Evolutionary conservation across 2,113 vertebrate genomes (phyloP).

Genomic region (Notarius lentiginosus): DNA sequence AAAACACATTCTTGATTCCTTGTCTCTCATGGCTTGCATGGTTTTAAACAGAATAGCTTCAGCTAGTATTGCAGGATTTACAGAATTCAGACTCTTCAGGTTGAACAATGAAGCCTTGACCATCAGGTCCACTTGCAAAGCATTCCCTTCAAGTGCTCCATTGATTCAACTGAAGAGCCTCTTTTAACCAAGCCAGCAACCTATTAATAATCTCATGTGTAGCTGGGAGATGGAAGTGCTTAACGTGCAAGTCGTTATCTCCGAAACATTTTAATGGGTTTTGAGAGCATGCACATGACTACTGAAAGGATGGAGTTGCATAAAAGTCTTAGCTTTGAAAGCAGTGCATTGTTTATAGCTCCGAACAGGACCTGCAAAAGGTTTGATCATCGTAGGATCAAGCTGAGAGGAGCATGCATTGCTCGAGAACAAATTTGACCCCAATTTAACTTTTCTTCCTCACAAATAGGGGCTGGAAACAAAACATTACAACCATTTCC

Average conservation of each 20-base stretch:
- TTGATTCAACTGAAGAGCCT: conserved; percentile 50
- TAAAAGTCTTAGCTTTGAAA: neutral
- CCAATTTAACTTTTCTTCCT: conserved; percentile 11
- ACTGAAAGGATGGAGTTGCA: neutral
- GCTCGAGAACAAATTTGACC: neutral
- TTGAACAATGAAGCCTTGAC: conserved; percentile 43
- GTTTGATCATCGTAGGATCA: neutral
- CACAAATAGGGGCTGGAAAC: neutral
- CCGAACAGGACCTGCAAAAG: neutral
- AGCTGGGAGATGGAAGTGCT: neutral
- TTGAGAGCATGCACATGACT: neutral
- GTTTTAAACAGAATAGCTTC: conserved; percentile 19
- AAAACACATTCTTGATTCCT: conserved; percentile 22
- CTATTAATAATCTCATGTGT: conserved; percentile 47
- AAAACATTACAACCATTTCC: neutral
- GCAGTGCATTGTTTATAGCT: neutral
- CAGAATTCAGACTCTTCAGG: conserved; percentile 15
- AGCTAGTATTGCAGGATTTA: neutral
- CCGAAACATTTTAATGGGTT: conserved; percentile 4
- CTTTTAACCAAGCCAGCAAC: conserved; percentile 46
- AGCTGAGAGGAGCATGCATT: neutral
- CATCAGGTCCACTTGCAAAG: conserved; percentile 49
- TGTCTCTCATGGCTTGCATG: conserved; percentile 13
- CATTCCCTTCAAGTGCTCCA: conserved; percentile 48
- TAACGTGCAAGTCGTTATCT: conserved; percentile 5